Percentiles rank a stretch among this genome's conserved stretches.
phyloP scores from a whole-genome alignment of 2,888 invertebrate genomes.

The Catonia carolina region DNA sequence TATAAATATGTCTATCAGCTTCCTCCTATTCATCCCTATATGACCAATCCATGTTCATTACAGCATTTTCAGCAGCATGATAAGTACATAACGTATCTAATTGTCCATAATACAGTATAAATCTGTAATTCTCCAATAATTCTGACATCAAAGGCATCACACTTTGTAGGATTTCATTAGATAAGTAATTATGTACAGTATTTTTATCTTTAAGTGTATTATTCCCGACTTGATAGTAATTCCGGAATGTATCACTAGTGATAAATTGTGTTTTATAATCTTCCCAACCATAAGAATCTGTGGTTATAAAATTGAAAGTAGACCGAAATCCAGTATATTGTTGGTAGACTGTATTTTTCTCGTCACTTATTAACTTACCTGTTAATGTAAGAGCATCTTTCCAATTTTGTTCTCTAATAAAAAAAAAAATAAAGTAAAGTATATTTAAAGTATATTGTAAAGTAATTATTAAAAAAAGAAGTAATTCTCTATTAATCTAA shows the following conservation, averaged over 20 bases:
- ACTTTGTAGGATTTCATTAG: constrained; percentile 71
- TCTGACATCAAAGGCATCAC: constrained; percentile 65
- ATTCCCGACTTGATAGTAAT: constrained; percentile 70
- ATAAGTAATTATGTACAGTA: constrained; percentile 61
- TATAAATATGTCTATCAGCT: constrained; percentile 62
- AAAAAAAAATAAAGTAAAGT: constrained; percentile 67
- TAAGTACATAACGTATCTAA: constrained; percentile 87
- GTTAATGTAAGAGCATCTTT: constrained; percentile 59
- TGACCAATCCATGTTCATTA: constrained; percentile 62
- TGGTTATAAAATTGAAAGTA: constrained; percentile 64
- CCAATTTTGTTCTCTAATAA: constrained; percentile 57
- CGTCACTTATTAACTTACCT: constrained; percentile 62
- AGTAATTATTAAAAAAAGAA: too few relatives aligned
- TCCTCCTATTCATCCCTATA: constrained; percentile 57
- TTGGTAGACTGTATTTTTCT: constrained; percentile 51
- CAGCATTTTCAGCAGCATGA: constrained; percentile 70
- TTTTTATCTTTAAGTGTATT: constrained; percentile 51
- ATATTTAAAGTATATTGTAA: constrained; percentile 75
- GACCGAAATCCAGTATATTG: constrained; percentile 69
- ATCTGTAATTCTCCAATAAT: constrained; percentile 57
- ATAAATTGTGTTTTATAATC: constrained; percentile 8
- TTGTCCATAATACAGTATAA: constrained; percentile 86
- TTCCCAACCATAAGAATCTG: constrained; percentile 40
- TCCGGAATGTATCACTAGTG: not conserved
- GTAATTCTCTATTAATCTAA: too few relatives aligned